A percentile compares a stretch with the other conserved stretches of the same genome.
phyloP scores from a whole-genome alignment of 37 sponge, comb jelly and placozoan genomes.

The Axinella damicornis region DNA sequence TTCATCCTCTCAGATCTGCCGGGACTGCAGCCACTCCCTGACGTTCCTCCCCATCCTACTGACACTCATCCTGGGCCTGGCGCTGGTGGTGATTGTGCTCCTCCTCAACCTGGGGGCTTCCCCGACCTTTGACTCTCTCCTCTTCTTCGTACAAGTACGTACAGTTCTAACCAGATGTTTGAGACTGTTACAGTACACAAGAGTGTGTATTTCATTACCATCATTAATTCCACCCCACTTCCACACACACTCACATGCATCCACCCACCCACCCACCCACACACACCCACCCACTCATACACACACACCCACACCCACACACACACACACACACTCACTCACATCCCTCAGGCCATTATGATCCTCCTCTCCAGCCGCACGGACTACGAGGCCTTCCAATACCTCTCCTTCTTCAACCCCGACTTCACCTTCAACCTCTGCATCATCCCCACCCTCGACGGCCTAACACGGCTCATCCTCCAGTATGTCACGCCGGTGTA shows the following conservation, averaged over 20 bases:
- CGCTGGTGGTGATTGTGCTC: slow-evolving; percentile 49
- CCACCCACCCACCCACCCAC: neutral
- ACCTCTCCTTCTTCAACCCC: slow-evolving; percentile 56
- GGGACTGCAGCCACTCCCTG: slow-evolving; percentile 46
- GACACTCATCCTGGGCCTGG: slow-evolving; percentile 42
- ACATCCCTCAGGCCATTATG: slow-evolving; percentile 5
- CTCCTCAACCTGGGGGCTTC: slow-evolving; percentile 63
- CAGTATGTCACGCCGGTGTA: slow-evolving; percentile 73
- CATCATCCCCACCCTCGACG: slow-evolving; percentile 55
- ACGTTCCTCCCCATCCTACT: slow-evolving; percentile 13
- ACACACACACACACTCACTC: neutral
- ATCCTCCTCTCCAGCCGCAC: slow-evolving; percentile 54
- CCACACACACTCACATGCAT: neutral
- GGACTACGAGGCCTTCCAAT: slow-evolving; percentile 31
- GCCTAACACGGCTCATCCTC: slow-evolving; percentile 26
- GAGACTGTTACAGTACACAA: too few relatives aligned
- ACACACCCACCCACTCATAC: neutral
- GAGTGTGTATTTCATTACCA: too few relatives aligned
- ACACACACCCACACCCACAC: neutral
- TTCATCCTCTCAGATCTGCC: slow-evolving; percentile 38
- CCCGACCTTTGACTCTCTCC: slow-evolving; percentile 69
- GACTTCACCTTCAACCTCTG: slow-evolving; percentile 79
- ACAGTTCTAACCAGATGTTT: neutral
- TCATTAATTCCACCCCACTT: neutral
- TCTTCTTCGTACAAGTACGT: slow-evolving; percentile 74